phyloP scores from a whole-genome alignment of 1,140 invertebrate species.

The Euwallacea fornicatus region DNA sequence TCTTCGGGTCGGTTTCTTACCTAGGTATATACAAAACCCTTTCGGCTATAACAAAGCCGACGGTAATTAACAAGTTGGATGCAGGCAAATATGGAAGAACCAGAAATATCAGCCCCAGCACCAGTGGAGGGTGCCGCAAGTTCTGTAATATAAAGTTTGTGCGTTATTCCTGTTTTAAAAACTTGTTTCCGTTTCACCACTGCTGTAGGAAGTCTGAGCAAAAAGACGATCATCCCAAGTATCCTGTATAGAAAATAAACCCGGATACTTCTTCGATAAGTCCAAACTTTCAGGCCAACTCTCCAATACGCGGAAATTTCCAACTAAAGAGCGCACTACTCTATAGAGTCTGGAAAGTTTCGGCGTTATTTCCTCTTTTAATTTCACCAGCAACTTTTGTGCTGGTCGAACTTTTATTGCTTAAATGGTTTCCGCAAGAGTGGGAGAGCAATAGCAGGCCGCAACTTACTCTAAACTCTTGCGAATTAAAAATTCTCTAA shows the following conservation, averaged over 20 bases:
- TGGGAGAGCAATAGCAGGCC: conserved; percentile 13
- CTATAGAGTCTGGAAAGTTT: conserved; percentile 2
- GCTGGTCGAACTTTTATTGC: conserved; percentile 7
- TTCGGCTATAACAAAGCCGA: conserved; percentile 90
- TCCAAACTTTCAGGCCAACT: conserved; percentile 2
- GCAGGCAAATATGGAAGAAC: conserved; percentile 84
- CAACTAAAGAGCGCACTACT: background rate
- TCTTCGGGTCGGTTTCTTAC: conserved; percentile 55
- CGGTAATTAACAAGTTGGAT: conserved; percentile 83
- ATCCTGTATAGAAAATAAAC: conserved; percentile 5
- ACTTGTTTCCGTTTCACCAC: conserved; percentile 5
- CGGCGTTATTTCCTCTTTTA: background rate
- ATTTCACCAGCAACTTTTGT: conserved; percentile 8
- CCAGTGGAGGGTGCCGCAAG: conserved; percentile 65
- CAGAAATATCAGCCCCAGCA: conserved; percentile 66
- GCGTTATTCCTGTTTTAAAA: background rate
- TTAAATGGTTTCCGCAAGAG: conserved; percentile 1
- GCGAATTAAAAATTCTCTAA: conserved; percentile 14
- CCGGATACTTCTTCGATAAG: conserved; percentile 19
- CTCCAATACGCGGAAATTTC: background rate
- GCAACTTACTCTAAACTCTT: conserved; percentile 1
- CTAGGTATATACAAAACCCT: conserved; percentile 89
- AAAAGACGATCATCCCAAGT: conserved; percentile 1
- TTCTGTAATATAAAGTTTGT: conserved; percentile 54
- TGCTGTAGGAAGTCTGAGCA: conserved; percentile 1